Percentiles rank a stretch among this genome's conserved stretches.
Conservation (phyloP, 2,797 vertebrate species). For the Allenopithecus nigroviridis region DNA sequence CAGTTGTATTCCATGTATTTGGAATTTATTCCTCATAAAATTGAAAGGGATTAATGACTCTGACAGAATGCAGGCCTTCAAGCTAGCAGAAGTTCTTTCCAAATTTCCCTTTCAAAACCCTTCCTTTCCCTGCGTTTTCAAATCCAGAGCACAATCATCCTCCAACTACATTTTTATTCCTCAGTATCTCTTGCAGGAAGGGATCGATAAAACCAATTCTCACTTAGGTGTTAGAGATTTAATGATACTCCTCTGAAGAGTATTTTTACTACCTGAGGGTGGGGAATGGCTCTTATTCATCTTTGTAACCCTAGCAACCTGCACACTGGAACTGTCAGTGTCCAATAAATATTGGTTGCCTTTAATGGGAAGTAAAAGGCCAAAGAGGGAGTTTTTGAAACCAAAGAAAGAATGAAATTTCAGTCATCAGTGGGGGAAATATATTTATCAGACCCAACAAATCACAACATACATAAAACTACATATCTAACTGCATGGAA, state of each 20-base stretch:
- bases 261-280: constrained; percentile 65
- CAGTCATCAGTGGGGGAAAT: background rate
- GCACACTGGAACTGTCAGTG: constrained; percentile 46
- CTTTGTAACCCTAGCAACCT: constrained; percentile 60
- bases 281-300: constrained; percentile 56
- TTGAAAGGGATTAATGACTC: constrained; percentile 31
- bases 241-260: constrained; percentile 56
- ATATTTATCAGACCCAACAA: background rate
- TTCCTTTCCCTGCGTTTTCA: constrained; percentile 46
- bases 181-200: constrained; percentile 52
- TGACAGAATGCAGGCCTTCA: constrained; percentile 14
- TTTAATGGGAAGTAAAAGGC: constrained; percentile 52
- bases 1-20: constrained; percentile 14
- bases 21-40: constrained; percentile 41
- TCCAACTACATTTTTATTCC: constrained; percentile 40
- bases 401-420: constrained; percentile 29
- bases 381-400: constrained; percentile 28
- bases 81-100: constrained; percentile 1
- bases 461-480: constrained; percentile 23
- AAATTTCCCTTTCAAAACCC: constrained; percentile 33
- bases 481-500: background rate
- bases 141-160: constrained; percentile 31
- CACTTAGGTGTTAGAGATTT: constrained; percentile 66
- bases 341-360: constrained; percentile 58
- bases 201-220: constrained; percentile 69